A percentile compares a stretch with the other conserved stretches of the same genome.
phyloP scores from a whole-genome alignment of 2,797 vertebrate species.

The Diceros bicornis region DNA sequence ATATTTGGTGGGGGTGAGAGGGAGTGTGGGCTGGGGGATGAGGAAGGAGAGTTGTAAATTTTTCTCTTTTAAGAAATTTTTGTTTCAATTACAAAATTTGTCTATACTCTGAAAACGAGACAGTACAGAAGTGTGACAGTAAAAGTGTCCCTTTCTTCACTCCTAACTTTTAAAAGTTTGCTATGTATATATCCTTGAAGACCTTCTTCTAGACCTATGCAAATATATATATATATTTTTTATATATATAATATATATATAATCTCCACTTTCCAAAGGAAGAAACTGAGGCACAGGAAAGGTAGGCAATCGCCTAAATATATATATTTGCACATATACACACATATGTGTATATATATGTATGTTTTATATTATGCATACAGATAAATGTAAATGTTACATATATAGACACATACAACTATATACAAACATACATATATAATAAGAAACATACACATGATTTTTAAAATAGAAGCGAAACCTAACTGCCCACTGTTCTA shows the following conservation, averaged over 20 bases:
- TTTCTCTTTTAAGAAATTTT: neutral
- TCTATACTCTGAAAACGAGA: neutral
- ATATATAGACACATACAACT: neutral
- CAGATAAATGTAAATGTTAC: neutral
- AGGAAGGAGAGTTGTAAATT: neutral
- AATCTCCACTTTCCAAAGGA: neutral
- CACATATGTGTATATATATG: neutral
- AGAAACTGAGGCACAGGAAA: conserved; percentile 36
- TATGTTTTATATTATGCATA: neutral
- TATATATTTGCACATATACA: neutral
- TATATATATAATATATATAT: neutral
- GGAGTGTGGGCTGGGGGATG: too few relatives aligned
- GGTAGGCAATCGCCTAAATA: neutral
- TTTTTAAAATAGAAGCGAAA: neutral
- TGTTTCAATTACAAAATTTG: neutral
- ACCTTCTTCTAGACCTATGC: neutral
- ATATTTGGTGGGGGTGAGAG: accelerated
- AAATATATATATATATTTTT: too few relatives aligned
- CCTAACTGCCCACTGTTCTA: neutral
- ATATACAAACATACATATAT: neutral
- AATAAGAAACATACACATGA: neutral
- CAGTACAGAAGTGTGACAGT: neutral
- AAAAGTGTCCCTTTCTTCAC: neutral
- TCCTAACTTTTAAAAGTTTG: neutral
- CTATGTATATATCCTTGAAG: neutral